Percentiles rank a stretch among this genome's conserved stretches.
phyloP scores from a whole-genome alignment of 2,113 vertebrate genomes.

The Xiphophorus maculatus region DNA sequence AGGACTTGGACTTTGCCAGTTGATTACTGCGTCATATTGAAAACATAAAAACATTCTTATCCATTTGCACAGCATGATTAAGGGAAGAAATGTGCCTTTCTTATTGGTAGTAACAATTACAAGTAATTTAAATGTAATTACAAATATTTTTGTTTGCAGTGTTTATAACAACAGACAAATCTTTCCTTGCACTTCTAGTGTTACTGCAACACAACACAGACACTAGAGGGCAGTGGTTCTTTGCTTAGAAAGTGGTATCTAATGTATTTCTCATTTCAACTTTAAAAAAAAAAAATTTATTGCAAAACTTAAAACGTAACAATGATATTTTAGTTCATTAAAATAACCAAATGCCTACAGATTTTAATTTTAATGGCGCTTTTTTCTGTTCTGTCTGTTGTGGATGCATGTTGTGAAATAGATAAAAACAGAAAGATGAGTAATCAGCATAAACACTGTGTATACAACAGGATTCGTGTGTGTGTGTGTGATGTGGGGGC shows the following conservation, averaged over 20 bases:
- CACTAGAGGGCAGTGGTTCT: constrained; percentile 73
- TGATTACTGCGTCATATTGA: too few species aligned
- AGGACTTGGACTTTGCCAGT: too few species aligned
- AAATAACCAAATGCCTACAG: neutral
- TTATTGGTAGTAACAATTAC: too few species aligned
- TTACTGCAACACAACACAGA: constrained; percentile 35
- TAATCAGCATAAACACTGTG: constrained; percentile 43
- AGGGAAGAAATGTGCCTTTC: too few species aligned
- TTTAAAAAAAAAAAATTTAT: too few species aligned
- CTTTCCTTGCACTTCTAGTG: neutral
- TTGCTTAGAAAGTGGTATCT: neutral
- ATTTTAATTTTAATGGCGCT: neutral
- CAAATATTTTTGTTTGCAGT: neutral
- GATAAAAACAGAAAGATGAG: neutral
- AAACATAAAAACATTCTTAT: too few species aligned
- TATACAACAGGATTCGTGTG: neutral
- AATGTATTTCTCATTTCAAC: neutral
- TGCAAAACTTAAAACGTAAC: neutral
- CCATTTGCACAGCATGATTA: too few species aligned
- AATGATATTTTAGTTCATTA: neutral
- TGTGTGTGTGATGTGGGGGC: constrained; percentile 1
- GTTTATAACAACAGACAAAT: neutral
- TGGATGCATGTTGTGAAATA: neutral
- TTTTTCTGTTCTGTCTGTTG: neutral
- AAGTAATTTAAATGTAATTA: too few species aligned